These are phyloP conservation scores for Ceratosolen fusciceps DNA, from an alignment of 1,140 invertebrate species.

Conservation along the genomic window DNA sequence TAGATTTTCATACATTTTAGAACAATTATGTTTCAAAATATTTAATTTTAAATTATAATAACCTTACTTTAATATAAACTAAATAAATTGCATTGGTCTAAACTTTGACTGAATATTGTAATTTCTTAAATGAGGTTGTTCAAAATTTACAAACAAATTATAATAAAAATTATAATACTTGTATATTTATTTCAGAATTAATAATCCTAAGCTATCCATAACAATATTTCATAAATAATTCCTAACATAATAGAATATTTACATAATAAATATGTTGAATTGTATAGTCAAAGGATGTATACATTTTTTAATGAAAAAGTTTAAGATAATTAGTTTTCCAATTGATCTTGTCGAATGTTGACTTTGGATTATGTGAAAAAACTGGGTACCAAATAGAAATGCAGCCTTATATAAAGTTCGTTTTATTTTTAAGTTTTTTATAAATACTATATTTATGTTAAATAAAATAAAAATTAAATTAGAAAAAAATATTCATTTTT, in stretches of 20 bases:
- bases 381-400: slow-evolving; percentile 7
- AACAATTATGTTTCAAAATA: too few species aligned
- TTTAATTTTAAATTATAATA: background rate
- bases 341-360: background rate
- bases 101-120: background rate
- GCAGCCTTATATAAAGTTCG: slow-evolving; percentile 17
- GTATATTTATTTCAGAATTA: background rate
- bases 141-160: background rate
- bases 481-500: too few species aligned
- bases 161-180: background rate
- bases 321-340: slow-evolving; percentile 32
- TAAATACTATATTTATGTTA: background rate
- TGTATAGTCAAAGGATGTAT: slow-evolving; percentile 5
- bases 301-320: slow-evolving; percentile 27
- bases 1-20: too few species aligned
- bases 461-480: background rate
- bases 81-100: too few species aligned
- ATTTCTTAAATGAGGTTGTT: background rate
- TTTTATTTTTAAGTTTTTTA: background rate
- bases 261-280: slow-evolving; percentile 19
- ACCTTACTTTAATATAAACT: background rate
- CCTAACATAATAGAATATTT: background rate
- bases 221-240: background rate
- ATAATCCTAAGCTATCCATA: background rate
- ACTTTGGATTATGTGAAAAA: slow-evolving; percentile 10